Evolutionary conservation across 2,888 invertebrate genomes (phyloP), one percentile per base, ranked within the genome.

Genomic region (Platycnemis pennipes): DNA sequence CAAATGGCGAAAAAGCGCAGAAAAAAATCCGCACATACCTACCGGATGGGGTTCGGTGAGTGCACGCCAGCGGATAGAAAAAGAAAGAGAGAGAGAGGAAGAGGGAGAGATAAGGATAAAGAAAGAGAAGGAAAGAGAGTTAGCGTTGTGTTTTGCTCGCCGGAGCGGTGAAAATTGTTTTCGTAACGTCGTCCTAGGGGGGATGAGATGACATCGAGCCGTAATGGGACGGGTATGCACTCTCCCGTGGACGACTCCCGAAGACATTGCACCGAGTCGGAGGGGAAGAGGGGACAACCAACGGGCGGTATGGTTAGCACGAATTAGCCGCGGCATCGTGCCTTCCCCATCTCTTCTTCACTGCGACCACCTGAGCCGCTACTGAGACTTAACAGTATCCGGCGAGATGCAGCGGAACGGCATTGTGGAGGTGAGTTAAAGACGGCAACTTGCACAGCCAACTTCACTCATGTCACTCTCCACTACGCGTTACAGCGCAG

Each of bases 161-260:
- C 69, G 69, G 69, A 69, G 69, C 69, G 69, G 69, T 63, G 77
- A 77, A 77, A 77, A 77, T 77, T 77, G 77, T 77, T 77, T 77
- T 37, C 77, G 0, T 37, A 77, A 13, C 77, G 77, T 77, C 77
- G 31, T 13, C 77, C 31, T 11, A 31, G 77, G 31, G 77, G 77
- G 77, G 77, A 77, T 77, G 77, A 77, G 77, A 77, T 13, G 2
- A 11, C 77, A 13, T 37, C 11, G 77, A 8, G 63, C n/a, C 5
- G 63, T 26, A n/a, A 63, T 63, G 26, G 63, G n/a, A 63, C 26
- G 63, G 63, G 26, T 26, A n/a, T n/a, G 63, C 63, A n/a, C n/a
- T 63, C 63, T 26, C 22, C 63, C 63, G n/a, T n/a, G 26, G 63
- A 63, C 8, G 63, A 63, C 63, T 19, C 63, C 63, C 63, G 63